Conservation (phyloP, 2,888 invertebrate species). For the Apotomis betuletana region DNA sequence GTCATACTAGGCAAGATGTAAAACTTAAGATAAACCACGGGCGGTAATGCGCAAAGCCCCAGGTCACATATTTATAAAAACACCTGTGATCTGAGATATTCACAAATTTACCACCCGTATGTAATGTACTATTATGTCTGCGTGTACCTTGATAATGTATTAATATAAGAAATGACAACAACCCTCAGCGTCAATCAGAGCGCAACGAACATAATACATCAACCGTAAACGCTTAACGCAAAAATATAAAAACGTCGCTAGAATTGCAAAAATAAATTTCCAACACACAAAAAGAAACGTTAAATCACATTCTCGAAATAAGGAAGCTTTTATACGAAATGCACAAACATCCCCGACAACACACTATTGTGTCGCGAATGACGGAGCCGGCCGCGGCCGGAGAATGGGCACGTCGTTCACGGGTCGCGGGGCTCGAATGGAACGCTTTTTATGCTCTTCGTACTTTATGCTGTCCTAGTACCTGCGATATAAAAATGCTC, state of each 20-base stretch:
- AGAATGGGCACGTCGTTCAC: conserved; percentile 60
- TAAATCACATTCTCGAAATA: conserved; percentile 37
- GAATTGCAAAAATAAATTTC: conserved; percentile 20
- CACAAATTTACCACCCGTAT: too few relatives aligned
- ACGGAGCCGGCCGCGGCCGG: conserved; percentile 35
- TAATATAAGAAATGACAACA: conserved; percentile 10
- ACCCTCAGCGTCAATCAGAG: conserved; percentile 1
- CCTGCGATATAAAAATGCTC: conserved; percentile 42
- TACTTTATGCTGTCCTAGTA: conserved; percentile 58
- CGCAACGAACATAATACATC: conserved; percentile 15
- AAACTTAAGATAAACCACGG: too few relatives aligned
- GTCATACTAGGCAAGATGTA: too few relatives aligned
- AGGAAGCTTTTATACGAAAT: conserved; percentile 45
- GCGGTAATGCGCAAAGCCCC: too few relatives aligned
- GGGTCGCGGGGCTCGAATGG: conserved; percentile 61
- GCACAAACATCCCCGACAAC: conserved; percentile 43
- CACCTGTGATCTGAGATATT: too few relatives aligned
- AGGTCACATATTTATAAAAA: too few relatives aligned
- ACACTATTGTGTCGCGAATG: conserved; percentile 36
- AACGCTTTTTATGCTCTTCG: conserved; percentile 57
- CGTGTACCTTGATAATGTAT: background rate
- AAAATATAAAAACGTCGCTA: conserved; percentile 12
- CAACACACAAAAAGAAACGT: conserved; percentile 33
- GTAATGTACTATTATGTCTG: too few relatives aligned
- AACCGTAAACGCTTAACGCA: conserved; percentile 13